Evolutionary conservation across 2,888 invertebrate genomes (phyloP), one percentile per base, ranked within the genome.

Genomic region (Loripinus fragilis): DNA sequence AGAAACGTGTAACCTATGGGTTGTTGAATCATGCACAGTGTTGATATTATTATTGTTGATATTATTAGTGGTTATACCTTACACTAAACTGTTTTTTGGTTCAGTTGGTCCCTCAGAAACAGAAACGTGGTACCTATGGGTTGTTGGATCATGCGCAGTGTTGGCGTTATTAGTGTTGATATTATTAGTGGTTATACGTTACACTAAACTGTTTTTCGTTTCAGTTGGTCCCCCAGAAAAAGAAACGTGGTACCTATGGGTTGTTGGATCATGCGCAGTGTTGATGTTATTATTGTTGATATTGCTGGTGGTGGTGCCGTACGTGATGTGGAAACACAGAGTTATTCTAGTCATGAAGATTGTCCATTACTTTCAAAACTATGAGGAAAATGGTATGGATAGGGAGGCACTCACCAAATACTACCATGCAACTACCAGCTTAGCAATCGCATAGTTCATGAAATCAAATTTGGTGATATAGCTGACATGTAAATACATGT

Each of bases 291-390:
- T 83, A 5, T 72, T 90, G 52, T 50, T 89, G 2, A 20, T 87
- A 5, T 50, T 86, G 15, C 65, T 87, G 42, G 71, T 89, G 23
- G 75, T 86, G 8, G 28, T 88, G 8, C 87, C 88, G 2, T 90
- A 89, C 78, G 38, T 86, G 60, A 75, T 89, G 71, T 90, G 90
- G 90, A 83, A 79, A 66, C 78, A 87, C 33, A 83, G 87, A 30
- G 86, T 88, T 60, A 85, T 88, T 0, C 81, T 90, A 25, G 85
- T 90, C 17, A 88, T 89, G 86, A 89, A 89, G 65, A 81, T 90
- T 23, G 87, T 89, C 23, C 87, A 88, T 70, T 88, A 86, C 70
- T 89, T 90, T 69, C 90, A 90, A 69, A 86, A 86, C 7, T 90
- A 88, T 71, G 90, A 90, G 65, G 90, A 90, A 68, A 85, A 89